Conservation (phyloP, 1,140 invertebrate genomes). For the Neocloeon triangulifer region DNA sequence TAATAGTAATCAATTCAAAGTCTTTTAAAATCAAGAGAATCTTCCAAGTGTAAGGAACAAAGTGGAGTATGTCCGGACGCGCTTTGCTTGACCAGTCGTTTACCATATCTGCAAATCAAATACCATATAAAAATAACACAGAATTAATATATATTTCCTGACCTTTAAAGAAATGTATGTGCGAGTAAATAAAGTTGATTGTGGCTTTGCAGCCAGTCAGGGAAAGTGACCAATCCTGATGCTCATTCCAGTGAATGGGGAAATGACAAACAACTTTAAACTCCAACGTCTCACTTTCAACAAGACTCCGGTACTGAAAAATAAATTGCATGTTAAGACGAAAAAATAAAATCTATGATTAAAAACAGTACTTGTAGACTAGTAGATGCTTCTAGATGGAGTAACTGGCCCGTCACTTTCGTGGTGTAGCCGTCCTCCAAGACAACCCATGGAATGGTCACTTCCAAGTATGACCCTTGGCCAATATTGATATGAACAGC, state of each 20-base stretch:
- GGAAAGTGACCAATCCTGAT: constrained; percentile 76
- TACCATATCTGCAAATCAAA: constrained; percentile 44
- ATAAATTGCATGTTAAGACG: neutral
- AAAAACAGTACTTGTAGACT: constrained; percentile 40
- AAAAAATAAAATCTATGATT: neutral
- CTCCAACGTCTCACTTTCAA: constrained; percentile 86
- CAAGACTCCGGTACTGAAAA: constrained; percentile 53
- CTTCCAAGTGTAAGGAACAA: constrained; percentile 94
- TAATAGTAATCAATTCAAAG: constrained; percentile 83
- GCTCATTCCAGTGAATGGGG: constrained; percentile 82
- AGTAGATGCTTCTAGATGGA: constrained; percentile 84
- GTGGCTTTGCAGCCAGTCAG: constrained; percentile 87
- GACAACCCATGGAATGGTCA: constrained; percentile 86
- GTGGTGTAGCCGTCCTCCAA: constrained; percentile 65
- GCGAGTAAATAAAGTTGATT: constrained; percentile 73
- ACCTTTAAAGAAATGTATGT: constrained; percentile 88
- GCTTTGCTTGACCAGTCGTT: constrained; percentile 90
- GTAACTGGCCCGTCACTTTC: constrained; percentile 74
- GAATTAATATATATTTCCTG: constrained; percentile 9
- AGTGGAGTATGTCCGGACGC: constrained; percentile 74
- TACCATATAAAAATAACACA: neutral
- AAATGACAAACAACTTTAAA: constrained; percentile 73
- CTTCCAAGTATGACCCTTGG: constrained; percentile 81
- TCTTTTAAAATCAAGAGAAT: constrained; percentile 79
- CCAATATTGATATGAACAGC: constrained; percentile 86